Evolutionary conservation across 2,113 vertebrate species (phyloP).

Genomic region (Empidonax alnorum): DNA sequence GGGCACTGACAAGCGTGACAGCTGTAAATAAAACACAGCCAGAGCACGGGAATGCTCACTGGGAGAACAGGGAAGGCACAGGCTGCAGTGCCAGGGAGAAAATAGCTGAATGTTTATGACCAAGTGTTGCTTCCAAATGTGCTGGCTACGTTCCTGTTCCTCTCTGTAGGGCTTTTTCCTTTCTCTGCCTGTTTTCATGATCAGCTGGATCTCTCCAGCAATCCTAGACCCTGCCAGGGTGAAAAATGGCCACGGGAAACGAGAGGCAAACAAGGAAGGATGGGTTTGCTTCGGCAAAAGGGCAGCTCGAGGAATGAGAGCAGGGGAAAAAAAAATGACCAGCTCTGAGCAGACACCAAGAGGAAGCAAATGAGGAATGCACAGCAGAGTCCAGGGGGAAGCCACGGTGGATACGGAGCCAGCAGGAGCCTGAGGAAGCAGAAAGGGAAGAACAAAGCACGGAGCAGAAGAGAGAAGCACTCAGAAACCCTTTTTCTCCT

Average conservation of each 20-base stretch:
- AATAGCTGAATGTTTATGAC: neutral
- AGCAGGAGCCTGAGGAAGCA: neutral
- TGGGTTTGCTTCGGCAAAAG: neutral
- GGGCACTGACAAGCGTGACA: neutral
- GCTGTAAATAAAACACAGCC: neutral
- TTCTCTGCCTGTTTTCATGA: neutral
- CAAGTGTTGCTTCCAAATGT: neutral
- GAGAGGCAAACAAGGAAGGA: neutral
- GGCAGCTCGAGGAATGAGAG: neutral
- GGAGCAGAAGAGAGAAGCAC: neutral
- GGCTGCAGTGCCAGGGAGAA: neutral
- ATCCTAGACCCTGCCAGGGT: neutral
- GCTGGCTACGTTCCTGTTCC: neutral
- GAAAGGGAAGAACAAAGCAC: neutral
- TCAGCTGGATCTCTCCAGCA: neutral
- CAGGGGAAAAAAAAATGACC: neutral
- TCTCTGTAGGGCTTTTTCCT: neutral
- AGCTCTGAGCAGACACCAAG: neutral
- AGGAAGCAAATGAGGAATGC: neutral
- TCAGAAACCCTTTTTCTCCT: neutral
- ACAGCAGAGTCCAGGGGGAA: neutral
- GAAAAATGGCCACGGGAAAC: neutral
- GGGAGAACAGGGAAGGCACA: neutral
- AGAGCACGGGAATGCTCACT: neutral
- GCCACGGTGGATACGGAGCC: fast-evolving